Base-by-base conservation (phyloP, 2,113 vertebrate species). In the Dicaeum eximium region DNA sequence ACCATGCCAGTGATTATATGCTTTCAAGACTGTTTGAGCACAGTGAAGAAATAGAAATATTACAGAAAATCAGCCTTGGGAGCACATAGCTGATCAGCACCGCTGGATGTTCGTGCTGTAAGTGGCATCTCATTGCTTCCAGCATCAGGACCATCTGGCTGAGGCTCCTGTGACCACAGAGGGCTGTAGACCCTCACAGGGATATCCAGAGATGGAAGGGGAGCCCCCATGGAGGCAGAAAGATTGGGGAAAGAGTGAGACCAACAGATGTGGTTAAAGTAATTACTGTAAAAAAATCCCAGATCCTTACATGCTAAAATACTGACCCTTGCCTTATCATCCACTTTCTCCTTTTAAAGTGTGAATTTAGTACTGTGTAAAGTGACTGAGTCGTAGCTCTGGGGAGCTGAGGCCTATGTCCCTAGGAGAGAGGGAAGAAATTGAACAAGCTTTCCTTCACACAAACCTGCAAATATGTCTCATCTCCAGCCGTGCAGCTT, bases 381-480 rank as follows among this genome's bases (percentile, higher is more conserved):
- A 90, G 16, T 28, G 5, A 10, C 42, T 19, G 38, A 45, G 15
- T 28, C 24, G 15, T 25, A 45, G 30, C 19, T 62, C 47, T 48
- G 38, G 27, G 33, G 10, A 65, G 3, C 0, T 1, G 6, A 27
- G 14, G 4, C 13, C 15, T 35, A 6, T 5, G 10, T 65, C 27
- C 7, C 9, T 33, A 33, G 30, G 30, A 37, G 16, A 33, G 38
- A 54, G 13, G 15, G 33, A 90, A 47, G 38, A 77, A 75, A 48
- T 7, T 0, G 0, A 37, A 7, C 24, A 70, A 80, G 25, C 1
- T 22, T 54, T 60, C n/a, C 65, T 45, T 40, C 22, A 12, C 0
- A 0, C 0, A 2, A 62, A 9, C 20, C 23, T 64, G 30, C 10
- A 88, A 62, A 83, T 9, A 1, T 21, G 3, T 38, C 44, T 66